phyloP scores from a whole-genome alignment of 2,888 invertebrate species.

The Dioctria rufipes region DNA sequence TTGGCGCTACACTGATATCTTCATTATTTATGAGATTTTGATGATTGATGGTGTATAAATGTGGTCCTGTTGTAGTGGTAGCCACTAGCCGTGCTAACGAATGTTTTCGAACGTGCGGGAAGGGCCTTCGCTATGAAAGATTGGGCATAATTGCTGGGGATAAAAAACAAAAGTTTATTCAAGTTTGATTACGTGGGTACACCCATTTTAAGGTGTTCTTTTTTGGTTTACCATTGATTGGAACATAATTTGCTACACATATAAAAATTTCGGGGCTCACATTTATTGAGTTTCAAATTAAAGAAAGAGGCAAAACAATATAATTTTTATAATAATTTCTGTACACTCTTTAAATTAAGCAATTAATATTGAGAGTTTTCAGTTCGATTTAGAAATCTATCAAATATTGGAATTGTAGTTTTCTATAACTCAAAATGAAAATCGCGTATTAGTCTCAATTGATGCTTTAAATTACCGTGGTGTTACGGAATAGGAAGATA shows the following conservation, averaged over 20 bases:
- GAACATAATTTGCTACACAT: conserved; percentile 21
- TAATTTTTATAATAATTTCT: too few species aligned
- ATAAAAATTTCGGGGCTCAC: too few species aligned
- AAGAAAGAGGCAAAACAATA: too few species aligned
- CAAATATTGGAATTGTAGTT: too few species aligned
- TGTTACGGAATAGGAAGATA: too few species aligned
- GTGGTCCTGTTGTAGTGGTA: conserved; percentile 20
- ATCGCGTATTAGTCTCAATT: too few species aligned
- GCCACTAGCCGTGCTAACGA: conserved; percentile 21
- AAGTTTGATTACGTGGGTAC: conserved; percentile 37
- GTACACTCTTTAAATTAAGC: too few species aligned
- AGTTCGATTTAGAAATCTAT: too few species aligned
- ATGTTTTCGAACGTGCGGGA: conserved; percentile 15
- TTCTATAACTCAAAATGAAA: too few species aligned
- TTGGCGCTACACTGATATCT: conserved; percentile 33
- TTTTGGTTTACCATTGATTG: conserved; percentile 13
- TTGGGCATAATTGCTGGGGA: conserved; percentile 33
- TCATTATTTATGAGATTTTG: conserved; percentile 44
- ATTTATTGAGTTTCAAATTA: too few species aligned
- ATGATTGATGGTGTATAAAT: conserved; percentile 48
- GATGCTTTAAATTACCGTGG: too few species aligned
- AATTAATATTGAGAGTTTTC: too few species aligned
- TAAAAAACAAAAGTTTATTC: conserved; percentile 31
- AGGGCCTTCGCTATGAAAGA: background rate
- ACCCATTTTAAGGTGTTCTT: conserved; percentile 3